Base-by-base conservation (phyloP, 2,888 invertebrate genomes). In the Sinopyrophorus schimmeli region DNA sequence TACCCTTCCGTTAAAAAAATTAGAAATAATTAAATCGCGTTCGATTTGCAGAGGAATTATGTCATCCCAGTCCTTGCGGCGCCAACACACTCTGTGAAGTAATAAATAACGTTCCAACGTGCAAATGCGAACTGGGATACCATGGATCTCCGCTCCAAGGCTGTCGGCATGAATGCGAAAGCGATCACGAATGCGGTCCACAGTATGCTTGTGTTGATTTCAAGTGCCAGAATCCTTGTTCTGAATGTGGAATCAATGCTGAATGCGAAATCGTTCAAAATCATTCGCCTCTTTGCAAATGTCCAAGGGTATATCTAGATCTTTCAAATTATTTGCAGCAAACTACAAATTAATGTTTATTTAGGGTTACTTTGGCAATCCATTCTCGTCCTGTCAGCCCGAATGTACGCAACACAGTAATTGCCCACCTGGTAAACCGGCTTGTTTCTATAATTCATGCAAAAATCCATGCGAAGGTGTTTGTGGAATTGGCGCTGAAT, bases 61-160 rank as follows among this genome's bases (percentile, higher is more conserved):
- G 91, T 68, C 85, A 86, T 64, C 90, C 89, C 7, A 87, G 83
- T 53, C 90, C 91, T 0, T 92, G 92, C 59, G 92, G 91, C 4
- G 63, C 67, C 24, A 91, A 92, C 72, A 90, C 91, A 1, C 83
- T 86, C 38, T 92, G 92, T 69, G 86, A 87, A 65, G 87, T 89
- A 5, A 76, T 84, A 27, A 86, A 86, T 67, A 82, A 82, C 57
- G 82, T 87, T 10, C 87, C 90, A 1, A 84, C 87, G 5, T 92
- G 92, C 66, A 84, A 84, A 35, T 92, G 92, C 62, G 72, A 85
- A 34, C 82, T 86, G 24, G 86, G 90, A 63, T 87, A 78, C 74
- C 73, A 83, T 74, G 91, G 91, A 28, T 86, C 87, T 54, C 89
- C 92, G 5, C 68, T 89, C 34, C 70, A 76, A 15, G 90, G 90